Evolutionary conservation across 1,140 invertebrate genomes (phyloP).

Genomic region (Palaemon carinicauda): DNA sequence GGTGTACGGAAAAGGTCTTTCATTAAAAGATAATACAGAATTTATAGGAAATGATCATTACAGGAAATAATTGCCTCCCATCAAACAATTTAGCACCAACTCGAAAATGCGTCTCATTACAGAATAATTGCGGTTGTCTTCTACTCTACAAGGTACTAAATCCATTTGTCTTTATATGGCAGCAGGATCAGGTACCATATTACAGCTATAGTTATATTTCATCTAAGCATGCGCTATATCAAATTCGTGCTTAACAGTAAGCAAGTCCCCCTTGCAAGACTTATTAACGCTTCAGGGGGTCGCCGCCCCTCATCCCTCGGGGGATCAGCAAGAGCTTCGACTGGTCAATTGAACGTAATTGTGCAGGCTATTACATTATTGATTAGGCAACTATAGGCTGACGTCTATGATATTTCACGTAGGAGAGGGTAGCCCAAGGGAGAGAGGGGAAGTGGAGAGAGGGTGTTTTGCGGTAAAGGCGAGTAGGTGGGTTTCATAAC

Average conservation of each 20-base stretch:
- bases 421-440: neutral
- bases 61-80: too few species aligned
- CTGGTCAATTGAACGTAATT: neutral
- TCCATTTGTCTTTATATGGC: too few species aligned
- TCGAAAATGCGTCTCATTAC: too few species aligned
- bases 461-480: neutral
- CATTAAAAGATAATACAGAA: neutral
- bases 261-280: neutral
- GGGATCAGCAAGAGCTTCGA: neutral
- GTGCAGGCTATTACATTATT: conserved; percentile 31
- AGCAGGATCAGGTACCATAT: too few species aligned
- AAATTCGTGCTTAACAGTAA: too few species aligned
- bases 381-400: conserved; percentile 38
- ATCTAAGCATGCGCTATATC: too few species aligned
- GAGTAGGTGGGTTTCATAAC: neutral
- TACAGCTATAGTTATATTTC: too few species aligned
- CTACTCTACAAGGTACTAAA: too few species aligned
- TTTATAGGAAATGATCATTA: too few species aligned
- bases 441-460: neutral
- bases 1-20: neutral
- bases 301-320: neutral
- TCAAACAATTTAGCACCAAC: too few species aligned
- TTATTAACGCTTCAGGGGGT: neutral
- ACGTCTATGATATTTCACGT: conserved; percentile 35
- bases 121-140: too few species aligned